Base-by-base conservation (phyloP, 1,140 invertebrate species). In the Zaprionus kolodkinae region DNA sequence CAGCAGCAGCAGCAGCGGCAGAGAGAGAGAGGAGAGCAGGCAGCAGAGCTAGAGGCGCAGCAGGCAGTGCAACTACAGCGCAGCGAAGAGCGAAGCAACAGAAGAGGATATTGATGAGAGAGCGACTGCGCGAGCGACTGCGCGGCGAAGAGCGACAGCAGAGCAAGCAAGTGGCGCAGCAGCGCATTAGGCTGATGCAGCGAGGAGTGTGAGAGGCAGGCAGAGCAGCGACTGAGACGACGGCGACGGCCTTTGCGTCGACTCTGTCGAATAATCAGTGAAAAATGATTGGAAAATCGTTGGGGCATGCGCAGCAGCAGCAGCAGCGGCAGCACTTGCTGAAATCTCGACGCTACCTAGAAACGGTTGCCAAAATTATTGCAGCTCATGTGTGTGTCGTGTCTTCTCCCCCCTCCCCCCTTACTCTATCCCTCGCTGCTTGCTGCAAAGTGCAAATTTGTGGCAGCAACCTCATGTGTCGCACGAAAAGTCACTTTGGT, bases 381-480 rank as follows among this genome's bases (percentile, higher is more conserved):
- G 81, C 78, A 76, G 38, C 40, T 45, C 82, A 79, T 85, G 82
- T 56, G 45, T 74, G 61, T 67, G 62, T 30, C 27, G 27, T 57
- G 54, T 30, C 25, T 40, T 12, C 11, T 12, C 38, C 12, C 2
- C 45, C 17, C 45, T 21, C 11, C 1, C 15, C 15, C 6, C 45
- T 48, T 0, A 7, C 45, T 21, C 45, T 48, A 10, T 5, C 3
- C 11, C 17, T 50, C 11, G 2, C 7, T 15, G 7, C 40, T n/a
- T 35, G 55, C 55, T n/a, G 17, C 45, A 65, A 76, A 83, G 78
- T 77, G 81, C 81, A 85, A 85, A 85, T 85, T 85, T 85, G 81
- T 78, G 73, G 81, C 72, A 77, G 78, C 27, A 43, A 35, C 36
- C 55, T 21, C 63, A 72, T 59, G 63, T 69, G 64, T 56, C 61